A percentile compares a stretch with the other conserved stretches of the same genome.
phyloP scores from a whole-genome alignment of 1,140 invertebrate genomes.

The Babylonia areolata region DNA sequence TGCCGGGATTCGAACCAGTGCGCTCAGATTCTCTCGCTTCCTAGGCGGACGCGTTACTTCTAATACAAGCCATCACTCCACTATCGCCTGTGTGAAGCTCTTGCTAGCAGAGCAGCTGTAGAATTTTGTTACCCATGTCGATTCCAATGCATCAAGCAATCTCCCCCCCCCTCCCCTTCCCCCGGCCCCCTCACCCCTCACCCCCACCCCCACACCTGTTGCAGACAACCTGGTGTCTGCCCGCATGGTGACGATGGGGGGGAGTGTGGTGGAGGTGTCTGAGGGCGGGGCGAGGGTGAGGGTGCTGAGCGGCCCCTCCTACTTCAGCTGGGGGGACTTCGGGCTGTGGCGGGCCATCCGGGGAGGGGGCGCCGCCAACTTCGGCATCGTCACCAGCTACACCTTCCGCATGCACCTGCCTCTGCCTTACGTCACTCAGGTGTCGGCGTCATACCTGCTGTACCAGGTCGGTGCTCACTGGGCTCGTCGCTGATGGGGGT shows the following conservation, averaged over 20 bases:
- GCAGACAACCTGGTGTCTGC: not conserved
- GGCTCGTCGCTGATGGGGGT: not conserved
- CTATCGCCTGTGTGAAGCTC: too few relatives aligned
- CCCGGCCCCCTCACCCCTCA: too few relatives aligned
- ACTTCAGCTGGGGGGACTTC: not conserved
- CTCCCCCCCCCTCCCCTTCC: too few relatives aligned
- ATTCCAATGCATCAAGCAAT: too few relatives aligned
- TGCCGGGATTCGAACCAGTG: too few relatives aligned
- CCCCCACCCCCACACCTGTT: not conserved
- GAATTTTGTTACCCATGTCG: too few relatives aligned
- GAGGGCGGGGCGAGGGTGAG: not conserved
- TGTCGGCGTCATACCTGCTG: not conserved
- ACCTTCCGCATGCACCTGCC: constrained; percentile 3
- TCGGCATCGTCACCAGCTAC: constrained; percentile 16
- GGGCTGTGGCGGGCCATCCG: not conserved
- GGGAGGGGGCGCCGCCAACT: not conserved
- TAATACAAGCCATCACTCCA: too few relatives aligned
- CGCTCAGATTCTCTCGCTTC: too few relatives aligned
- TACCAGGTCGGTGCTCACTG: not conserved
- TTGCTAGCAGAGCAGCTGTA: too few relatives aligned
- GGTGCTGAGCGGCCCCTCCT: not conserved
- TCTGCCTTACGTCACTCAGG: not conserved
- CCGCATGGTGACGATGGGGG: not conserved
- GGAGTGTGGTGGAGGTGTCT: not conserved
- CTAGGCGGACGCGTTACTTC: too few relatives aligned